phyloP scores from a whole-genome alignment of 2,797 vertebrate genomes.

The Lindbergichthys nudifrons region DNA sequence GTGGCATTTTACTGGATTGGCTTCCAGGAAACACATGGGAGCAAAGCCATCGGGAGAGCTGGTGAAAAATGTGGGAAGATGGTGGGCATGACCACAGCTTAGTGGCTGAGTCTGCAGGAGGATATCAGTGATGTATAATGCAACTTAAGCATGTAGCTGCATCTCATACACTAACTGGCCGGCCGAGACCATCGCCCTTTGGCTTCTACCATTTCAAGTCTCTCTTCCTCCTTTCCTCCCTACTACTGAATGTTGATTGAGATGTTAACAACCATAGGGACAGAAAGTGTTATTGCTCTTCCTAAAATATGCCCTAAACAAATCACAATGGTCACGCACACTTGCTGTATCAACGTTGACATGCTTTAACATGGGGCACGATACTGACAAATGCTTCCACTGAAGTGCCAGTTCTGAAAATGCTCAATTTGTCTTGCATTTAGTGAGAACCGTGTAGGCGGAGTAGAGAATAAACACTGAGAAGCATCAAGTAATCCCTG shows the following conservation, averaged over 20 bases:
- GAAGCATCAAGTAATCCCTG: conserved; percentile 81
- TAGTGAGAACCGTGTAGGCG: conserved; percentile 70
- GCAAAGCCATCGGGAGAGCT: conserved; percentile 40
- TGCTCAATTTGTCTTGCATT: conserved; percentile 80
- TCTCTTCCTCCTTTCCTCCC: conserved; percentile 32
- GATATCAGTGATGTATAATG: conserved; percentile 72
- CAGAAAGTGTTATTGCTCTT: conserved; percentile 12
- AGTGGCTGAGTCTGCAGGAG: conserved; percentile 62
- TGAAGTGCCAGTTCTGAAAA: conserved; percentile 76
- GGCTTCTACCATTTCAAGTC: conserved; percentile 52
- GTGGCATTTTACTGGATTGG: conserved; percentile 33
- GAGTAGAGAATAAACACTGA: conserved; percentile 76
- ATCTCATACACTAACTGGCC: conserved; percentile 49
- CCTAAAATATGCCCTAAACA: conserved; percentile 54
- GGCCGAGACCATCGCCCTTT: conserved; percentile 49
- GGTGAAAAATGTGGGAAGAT: conserved; percentile 55
- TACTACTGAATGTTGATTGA: conserved; percentile 35
- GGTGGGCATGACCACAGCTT: conserved; percentile 62
- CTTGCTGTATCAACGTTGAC: conserved; percentile 60
- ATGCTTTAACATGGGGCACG: conserved; percentile 57
- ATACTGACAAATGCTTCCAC: conserved; percentile 65
- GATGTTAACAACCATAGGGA: conserved; percentile 32
- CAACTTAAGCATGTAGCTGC: conserved; percentile 60
- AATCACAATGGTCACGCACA: conserved; percentile 51
- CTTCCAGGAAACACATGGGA: conserved; percentile 56